phyloP scores from a whole-genome alignment of 2,888 invertebrate species.

The Spialia ferax region DNA sequence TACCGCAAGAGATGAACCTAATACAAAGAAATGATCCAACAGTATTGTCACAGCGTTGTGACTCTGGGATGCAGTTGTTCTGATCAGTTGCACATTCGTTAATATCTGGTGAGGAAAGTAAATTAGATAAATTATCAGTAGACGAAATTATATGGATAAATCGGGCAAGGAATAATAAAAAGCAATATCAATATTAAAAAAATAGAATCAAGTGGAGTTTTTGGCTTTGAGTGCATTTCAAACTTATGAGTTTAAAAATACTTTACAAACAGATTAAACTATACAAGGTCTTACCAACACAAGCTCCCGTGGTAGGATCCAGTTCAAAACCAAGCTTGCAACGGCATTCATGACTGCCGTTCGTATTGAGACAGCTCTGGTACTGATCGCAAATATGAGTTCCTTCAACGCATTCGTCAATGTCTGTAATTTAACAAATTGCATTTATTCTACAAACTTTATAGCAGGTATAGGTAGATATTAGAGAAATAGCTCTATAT shows the following conservation, averaged over 20 bases:
- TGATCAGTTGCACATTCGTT: conserved; percentile 91
- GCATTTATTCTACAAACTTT: too few relatives aligned
- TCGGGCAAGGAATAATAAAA: too few relatives aligned
- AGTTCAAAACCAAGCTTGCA: conserved; percentile 74
- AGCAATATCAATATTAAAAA: too few relatives aligned
- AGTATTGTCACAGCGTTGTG: conserved; percentile 96
- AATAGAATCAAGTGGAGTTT: too few relatives aligned
- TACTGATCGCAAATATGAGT: conserved; percentile 76
- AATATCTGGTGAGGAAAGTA: not conserved
- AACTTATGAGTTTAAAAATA: too few relatives aligned
- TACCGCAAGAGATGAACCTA: conserved; percentile 95
- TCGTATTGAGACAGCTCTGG: conserved; percentile 77
- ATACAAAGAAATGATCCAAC: conserved; percentile 96
- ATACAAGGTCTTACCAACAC: conserved; percentile 64
- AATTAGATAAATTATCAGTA: too few relatives aligned
- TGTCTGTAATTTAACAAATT: conserved; percentile 83
- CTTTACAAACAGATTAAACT: too few relatives aligned
- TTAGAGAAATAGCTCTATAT: too few relatives aligned
- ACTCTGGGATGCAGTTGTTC: conserved; percentile 89
- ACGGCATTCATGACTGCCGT: conserved; percentile 78
- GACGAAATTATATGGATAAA: too few relatives aligned
- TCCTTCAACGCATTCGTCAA: conserved; percentile 92
- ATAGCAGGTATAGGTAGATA: too few relatives aligned
- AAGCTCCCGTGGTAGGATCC: conserved; percentile 70
- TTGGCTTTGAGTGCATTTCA: too few relatives aligned